Evolutionary conservation across 92 coral and sea anemone species (phyloP).

Genomic region (Umimayanthus kanabou): DNA sequence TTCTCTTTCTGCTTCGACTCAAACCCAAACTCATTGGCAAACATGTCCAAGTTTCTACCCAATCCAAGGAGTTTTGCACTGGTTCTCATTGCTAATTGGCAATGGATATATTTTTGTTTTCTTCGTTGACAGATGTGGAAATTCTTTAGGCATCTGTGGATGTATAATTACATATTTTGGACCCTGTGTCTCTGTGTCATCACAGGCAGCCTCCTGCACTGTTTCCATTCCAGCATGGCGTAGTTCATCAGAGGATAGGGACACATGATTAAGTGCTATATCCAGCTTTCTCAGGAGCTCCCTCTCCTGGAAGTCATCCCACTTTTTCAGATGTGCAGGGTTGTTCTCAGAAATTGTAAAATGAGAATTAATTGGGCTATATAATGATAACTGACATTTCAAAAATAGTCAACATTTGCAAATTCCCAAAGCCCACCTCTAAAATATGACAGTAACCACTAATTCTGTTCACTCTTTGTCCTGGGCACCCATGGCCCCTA

Average conservation of each 20-base stretch:
- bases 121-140: slow-evolving; percentile 29
- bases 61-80: slow-evolving; percentile 43
- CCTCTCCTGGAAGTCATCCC: slow-evolving; percentile 44
- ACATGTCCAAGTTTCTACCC: slow-evolving; percentile 41
- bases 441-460: too few relatives aligned
- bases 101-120: slow-evolving; percentile 33
- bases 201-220: slow-evolving; percentile 14
- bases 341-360: too few relatives aligned
- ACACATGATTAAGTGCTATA: slow-evolving; percentile 32
- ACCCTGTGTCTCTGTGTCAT: too few relatives aligned
- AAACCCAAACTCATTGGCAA: slow-evolving; percentile 51
- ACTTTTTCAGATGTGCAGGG: slow-evolving; percentile 36
- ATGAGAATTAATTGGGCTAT: too few relatives aligned
- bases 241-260: slow-evolving; percentile 9
- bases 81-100: slow-evolving; percentile 49
- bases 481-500: too few relatives aligned
- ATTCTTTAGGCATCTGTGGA: slow-evolving; percentile 47
- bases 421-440: too few relatives aligned
- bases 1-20: not conserved
- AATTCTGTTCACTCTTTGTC: too few relatives aligned
- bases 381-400: not conserved
- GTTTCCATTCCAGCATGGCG: not conserved
- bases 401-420: too few relatives aligned
- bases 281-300: slow-evolving; percentile 48
- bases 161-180: too few relatives aligned